A percentile compares a stretch with the other conserved stretches of the same genome.
phyloP scores from a whole-genome alignment of 2,888 invertebrate genomes.

The Poecilobothrus nobilitatus region DNA sequence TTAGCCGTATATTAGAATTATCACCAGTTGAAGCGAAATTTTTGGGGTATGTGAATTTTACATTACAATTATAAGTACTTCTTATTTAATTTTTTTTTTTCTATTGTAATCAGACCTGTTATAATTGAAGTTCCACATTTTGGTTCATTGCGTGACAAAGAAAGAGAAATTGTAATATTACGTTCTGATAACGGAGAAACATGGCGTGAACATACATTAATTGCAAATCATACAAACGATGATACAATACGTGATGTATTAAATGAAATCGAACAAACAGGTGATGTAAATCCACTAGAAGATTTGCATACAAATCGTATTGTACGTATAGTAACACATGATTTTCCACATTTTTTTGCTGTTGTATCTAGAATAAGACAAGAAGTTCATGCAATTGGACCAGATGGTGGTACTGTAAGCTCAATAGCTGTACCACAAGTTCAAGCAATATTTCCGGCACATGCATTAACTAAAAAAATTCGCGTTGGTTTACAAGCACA shows the following conservation, averaged over 20 bases:
- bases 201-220: slow-evolving; percentile 92
- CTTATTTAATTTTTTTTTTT: slow-evolving; percentile 2
- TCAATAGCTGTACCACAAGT: slow-evolving; percentile 87
- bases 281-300: slow-evolving; percentile 66
- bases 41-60: slow-evolving; percentile 64
- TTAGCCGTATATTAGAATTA: slow-evolving; percentile 87
- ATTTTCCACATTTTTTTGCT: slow-evolving; percentile 97
- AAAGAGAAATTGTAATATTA: slow-evolving; percentile 91
- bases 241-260: slow-evolving; percentile 86
- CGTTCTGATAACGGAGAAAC: slow-evolving; percentile 97
- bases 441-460: slow-evolving; percentile 79
- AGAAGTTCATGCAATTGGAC: slow-evolving; percentile 94
- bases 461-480: slow-evolving; percentile 97
- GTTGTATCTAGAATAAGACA: slow-evolving; percentile 90
- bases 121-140: slow-evolving; percentile 96
- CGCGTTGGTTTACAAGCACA: slow-evolving; percentile 97
- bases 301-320: slow-evolving; percentile 83
- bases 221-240: slow-evolving; percentile 47
- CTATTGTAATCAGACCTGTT: slow-evolving; percentile 58
- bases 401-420: slow-evolving; percentile 94
- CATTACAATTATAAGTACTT: slow-evolving; percentile 9
- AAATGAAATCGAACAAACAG: slow-evolving; percentile 77
- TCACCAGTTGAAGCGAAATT: slow-evolving; percentile 95
- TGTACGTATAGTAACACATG: slow-evolving; percentile 87
- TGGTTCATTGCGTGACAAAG: slow-evolving; percentile 85